These are phyloP conservation scores for Drosophila ironensis DNA, from an alignment of 1,140 invertebrate species.

Conservation along the genomic window DNA sequence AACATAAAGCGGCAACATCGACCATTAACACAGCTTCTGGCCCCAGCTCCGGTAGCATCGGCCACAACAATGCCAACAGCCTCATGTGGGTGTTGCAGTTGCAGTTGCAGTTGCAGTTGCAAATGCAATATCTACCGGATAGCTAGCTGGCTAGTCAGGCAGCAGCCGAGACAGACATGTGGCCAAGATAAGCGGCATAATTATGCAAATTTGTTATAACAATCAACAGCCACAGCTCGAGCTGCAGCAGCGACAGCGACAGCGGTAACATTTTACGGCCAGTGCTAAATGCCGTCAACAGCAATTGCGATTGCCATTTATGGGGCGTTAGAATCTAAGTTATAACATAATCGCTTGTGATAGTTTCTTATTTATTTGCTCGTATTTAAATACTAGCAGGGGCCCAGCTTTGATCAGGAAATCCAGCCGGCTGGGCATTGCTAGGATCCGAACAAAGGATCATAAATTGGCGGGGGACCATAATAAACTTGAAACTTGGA, in stretches of 20 bases:
- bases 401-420: neutral
- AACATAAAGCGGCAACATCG: conserved; percentile 38
- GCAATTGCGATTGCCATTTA: conserved; percentile 65
- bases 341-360: conserved; percentile 52
- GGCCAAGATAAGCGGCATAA: conserved; percentile 78
- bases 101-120: conserved; percentile 4
- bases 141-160: too few species aligned
- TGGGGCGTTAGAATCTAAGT: conserved; percentile 69
- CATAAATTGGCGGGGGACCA: conserved; percentile 53
- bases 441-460: conserved; percentile 58
- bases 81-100: conserved; percentile 50
- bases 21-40: conserved; percentile 10
- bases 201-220: conserved; percentile 78
- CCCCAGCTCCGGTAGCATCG: conserved; percentile 11
- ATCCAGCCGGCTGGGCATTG: neutral
- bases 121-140: too few species aligned
- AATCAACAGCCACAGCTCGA: conserved; percentile 61
- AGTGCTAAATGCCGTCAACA: conserved; percentile 59
- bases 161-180: too few species aligned
- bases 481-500: conserved; percentile 35
- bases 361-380: conserved; percentile 40
- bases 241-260: conserved; percentile 29
- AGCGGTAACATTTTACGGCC: conserved; percentile 58
- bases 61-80: conserved; percentile 18
- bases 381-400: conserved; percentile 2